Conservation (phyloP, 2,113 vertebrate species). For the Tricholaema leucomelas region DNA sequence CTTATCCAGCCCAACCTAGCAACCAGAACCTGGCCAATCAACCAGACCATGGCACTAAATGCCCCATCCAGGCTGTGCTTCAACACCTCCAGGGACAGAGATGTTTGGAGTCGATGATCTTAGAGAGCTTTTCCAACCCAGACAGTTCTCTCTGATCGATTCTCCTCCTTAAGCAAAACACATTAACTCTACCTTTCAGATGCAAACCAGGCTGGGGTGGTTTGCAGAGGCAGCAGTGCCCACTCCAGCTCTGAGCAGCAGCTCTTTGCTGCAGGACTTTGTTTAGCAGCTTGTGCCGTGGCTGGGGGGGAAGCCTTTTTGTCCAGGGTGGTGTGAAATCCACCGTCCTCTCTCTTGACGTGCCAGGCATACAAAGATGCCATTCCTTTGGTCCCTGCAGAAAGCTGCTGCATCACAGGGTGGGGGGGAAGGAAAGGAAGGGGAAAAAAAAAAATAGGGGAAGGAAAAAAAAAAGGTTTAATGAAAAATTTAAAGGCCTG, state of each 20-base stretch:
- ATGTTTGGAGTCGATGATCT: too few species aligned
- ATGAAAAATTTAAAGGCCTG: conserved; percentile 60
- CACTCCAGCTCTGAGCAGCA: neutral
- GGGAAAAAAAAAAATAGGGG: too few species aligned
- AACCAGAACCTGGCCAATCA: too few species aligned
- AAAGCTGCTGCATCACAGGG: neutral
- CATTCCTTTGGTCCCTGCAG: neutral
- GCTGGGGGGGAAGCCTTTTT: neutral
- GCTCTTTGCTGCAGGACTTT: neutral
- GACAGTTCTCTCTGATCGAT: too few species aligned
- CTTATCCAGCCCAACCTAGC: too few species aligned
- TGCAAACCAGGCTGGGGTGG: neutral
- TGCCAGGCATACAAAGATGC: neutral
- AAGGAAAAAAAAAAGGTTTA: neutral
- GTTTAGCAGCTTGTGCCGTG: neutral
- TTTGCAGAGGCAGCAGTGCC: neutral
- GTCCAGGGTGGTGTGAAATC: neutral
- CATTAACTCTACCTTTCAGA: rapidly evolving
- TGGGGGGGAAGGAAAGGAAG: neutral
- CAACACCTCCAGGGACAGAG: too few species aligned
- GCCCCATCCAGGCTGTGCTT: too few species aligned
- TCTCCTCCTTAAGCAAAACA: neutral
- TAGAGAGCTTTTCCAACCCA: too few species aligned
- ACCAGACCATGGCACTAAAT: too few species aligned
- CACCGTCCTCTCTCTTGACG: neutral